phyloP scores from a whole-genome alignment of 23 tunicate genomes.

The Ascidia mentula region DNA sequence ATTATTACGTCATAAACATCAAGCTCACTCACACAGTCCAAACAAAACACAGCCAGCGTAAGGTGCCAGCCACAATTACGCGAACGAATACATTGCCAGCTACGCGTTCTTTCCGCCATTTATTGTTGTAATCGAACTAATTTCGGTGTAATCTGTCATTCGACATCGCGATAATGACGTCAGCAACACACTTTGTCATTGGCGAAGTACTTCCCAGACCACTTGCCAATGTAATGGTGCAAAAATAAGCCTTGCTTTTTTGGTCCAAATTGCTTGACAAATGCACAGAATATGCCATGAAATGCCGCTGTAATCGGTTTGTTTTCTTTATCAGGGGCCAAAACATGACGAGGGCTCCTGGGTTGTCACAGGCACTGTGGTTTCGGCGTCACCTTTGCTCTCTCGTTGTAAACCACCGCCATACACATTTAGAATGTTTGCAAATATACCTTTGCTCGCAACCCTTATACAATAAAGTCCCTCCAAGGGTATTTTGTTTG shows the following conservation, averaged over 20 bases:
- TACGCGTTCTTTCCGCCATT: neutral
- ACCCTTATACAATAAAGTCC: no score
- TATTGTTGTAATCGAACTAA: neutral
- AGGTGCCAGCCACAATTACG: neutral
- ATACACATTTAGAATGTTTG: no score
- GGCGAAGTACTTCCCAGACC: neutral
- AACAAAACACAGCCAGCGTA: neutral
- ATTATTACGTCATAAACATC: slow-evolving; percentile 8
- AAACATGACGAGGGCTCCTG: no score
- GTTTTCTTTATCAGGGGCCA: no score
- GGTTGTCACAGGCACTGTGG: no score
- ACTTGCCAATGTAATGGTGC: neutral
- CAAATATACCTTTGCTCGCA: no score
- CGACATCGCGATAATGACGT: slow-evolving; percentile 1
- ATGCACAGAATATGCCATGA: no score
- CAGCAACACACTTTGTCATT: neutral
- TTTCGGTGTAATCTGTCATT: neutral
- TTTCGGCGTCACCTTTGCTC: no score
- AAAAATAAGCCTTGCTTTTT: neutral
- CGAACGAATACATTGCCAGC: neutral
- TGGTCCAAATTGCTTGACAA: no score
- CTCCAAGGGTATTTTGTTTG: no score
- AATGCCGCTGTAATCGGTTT: no score
- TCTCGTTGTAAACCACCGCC: no score
- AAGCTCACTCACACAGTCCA: neutral